Evolutionary conservation across 2,888 invertebrate species (phyloP), one percentile per base, ranked within the genome.

Genomic region (Zeuzera pyrina): DNA sequence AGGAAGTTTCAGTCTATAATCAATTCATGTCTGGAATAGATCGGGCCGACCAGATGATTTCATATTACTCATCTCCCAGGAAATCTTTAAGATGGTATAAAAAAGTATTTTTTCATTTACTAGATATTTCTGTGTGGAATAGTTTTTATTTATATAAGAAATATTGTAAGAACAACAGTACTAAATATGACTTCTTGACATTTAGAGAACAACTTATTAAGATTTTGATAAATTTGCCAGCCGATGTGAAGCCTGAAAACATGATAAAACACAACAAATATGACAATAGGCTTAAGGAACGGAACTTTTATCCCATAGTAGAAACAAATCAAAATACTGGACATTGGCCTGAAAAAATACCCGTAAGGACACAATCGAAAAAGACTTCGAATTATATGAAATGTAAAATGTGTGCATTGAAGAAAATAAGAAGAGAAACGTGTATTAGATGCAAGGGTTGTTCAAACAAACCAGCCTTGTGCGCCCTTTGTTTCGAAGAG

Each of bases 361-460:
- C 3, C 3, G 3, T 10, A 3, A 7, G 3, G 7, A 3, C 5
- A n/a, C n/a, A 10, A 7, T n/a, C 5, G 7, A 23, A 23, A n/a
- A 23, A n/a, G 10, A 23, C 3, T 6, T 23, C 3, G 7, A n/a
- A 3, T 5, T 23, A 6, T n/a, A 3, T 23, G 10, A 23, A 23
- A 5, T 23, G 23, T n/a, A 3, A 10, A n/a, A 3, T 23, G n/a
- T 23, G 23, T n/a, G 10, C n/a, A 15, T 25, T 29, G 19, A 31
- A 34, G 13, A 34, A 33, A 27, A 41, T 21, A 33, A 30, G 41
- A 11, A 30, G 16, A 31, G 42, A 39, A 35, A 44, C 39, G 13
- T 41, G 37, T 25, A 41, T 36, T 23, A 30, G 41, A 7, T 41
- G 38, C 31, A 41, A 38, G 36, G 42, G 42, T 27, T 44, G 43